Evolutionary conservation across 1,140 invertebrate species (phyloP).

Genomic region (Parapsyche elsis): DNA sequence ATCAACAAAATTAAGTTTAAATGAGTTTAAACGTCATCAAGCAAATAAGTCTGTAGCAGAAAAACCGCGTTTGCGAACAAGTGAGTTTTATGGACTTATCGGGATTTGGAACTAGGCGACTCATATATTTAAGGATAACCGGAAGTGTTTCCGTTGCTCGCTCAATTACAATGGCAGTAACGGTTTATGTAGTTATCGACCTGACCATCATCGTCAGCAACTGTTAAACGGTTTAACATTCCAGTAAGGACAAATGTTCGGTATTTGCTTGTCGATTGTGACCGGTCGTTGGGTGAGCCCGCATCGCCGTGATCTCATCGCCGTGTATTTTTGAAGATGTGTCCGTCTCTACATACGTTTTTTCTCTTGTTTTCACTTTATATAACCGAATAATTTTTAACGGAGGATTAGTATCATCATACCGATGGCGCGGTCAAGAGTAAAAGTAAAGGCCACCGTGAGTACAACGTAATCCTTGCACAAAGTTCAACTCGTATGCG

Average conservation of each 20-base stretch:
- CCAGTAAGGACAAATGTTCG: too few species aligned
- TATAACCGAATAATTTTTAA: conserved; percentile 50
- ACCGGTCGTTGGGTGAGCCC: too few species aligned
- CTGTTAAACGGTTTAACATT: too few species aligned
- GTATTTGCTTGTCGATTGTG: too few species aligned
- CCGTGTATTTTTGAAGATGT: conserved; percentile 28
- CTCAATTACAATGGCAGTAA: not conserved
- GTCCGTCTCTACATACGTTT: conserved; percentile 32
- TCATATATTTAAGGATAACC: not conserved
- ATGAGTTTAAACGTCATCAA: too few species aligned
- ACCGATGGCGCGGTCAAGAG: conserved; percentile 53
- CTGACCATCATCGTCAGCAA: not conserved
- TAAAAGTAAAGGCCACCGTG: conserved; percentile 49
- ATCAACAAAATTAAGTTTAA: too few species aligned
- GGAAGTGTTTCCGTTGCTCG: not conserved
- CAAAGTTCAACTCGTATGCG: not conserved
- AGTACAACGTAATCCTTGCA: conserved; percentile 34
- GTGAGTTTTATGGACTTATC: too few species aligned
- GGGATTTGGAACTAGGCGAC: too few species aligned
- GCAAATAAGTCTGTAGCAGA: too few species aligned
- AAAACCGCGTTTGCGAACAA: too few species aligned
- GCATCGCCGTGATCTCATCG: conserved; percentile 25
- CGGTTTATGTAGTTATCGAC: not conserved
- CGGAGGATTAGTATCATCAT: conserved; percentile 49
- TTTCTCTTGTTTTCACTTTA: conserved; percentile 54